A percentile compares a stretch with the other conserved stretches of the same genome.
phyloP scores from a whole-genome alignment of 2,113 vertebrate species.

The Xenopus tropicalis region DNA sequence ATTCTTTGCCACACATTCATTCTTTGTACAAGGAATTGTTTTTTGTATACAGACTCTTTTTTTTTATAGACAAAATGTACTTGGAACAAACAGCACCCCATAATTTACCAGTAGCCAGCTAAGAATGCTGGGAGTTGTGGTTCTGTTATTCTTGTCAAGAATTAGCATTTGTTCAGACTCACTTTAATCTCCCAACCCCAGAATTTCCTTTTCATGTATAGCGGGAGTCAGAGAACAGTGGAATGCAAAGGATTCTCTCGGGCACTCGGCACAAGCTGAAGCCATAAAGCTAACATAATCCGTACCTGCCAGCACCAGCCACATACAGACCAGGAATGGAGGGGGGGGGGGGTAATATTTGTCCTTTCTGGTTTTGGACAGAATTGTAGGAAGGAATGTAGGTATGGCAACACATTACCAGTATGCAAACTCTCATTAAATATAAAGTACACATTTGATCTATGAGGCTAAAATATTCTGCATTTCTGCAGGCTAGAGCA shows the following conservation, averaged over 20 bases:
- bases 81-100: too few species aligned
- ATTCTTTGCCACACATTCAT: too few species aligned
- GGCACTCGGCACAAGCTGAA: neutral
- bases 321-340: neutral
- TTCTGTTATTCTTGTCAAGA: neutral
- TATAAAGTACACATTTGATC: too few species aligned
- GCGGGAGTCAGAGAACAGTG: slow-evolving; percentile 14
- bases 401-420: too few species aligned
- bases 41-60: too few species aligned
- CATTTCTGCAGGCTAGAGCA: too few species aligned
- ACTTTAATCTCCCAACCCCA: slow-evolving; percentile 39
- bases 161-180: too few species aligned
- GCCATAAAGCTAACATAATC: slow-evolving; percentile 15
- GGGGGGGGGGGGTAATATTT: neutral
- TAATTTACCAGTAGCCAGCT: neutral
- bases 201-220: neutral
- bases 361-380: too few species aligned
- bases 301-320: slow-evolving; percentile 25
- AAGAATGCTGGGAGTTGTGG: neutral
- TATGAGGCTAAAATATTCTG: too few species aligned
- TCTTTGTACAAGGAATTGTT: too few species aligned
- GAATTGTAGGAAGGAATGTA: neutral
- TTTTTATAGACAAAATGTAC: too few species aligned
- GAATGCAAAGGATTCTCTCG: slow-evolving; percentile 25
- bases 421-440: too few species aligned